phyloP scores from a whole-genome alignment of 2,113 vertebrate species.

The Mus musculus region GRCm39 chr11:17550501-17551000 shows the following conservation, averaged over 20 bases:
- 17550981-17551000: not conserved
- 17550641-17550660: not conserved
- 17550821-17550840: not conserved
- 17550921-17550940: not conserved
- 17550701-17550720: not conserved
- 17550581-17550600: constrained; percentile 73
- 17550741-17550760: not conserved
- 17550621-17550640: not conserved
- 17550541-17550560: constrained; percentile 82
- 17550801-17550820: not conserved
- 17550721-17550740: not conserved
- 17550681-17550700: not conserved
- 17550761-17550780: not conserved
- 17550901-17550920: not conserved
- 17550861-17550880: not conserved
- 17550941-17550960: not conserved
- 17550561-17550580: constrained; percentile 80
- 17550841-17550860: not conserved
- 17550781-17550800: not conserved
- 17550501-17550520: constrained; percentile 84
- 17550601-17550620: constrained; percentile 72
- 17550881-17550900: not conserved
- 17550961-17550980: not conserved
- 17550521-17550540: constrained; percentile 85
- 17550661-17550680: not conserved